These are phyloP conservation scores for Callitettix versicolor DNA, from an alignment of 1,140 invertebrate species.

Conservation along the genomic window DNA sequence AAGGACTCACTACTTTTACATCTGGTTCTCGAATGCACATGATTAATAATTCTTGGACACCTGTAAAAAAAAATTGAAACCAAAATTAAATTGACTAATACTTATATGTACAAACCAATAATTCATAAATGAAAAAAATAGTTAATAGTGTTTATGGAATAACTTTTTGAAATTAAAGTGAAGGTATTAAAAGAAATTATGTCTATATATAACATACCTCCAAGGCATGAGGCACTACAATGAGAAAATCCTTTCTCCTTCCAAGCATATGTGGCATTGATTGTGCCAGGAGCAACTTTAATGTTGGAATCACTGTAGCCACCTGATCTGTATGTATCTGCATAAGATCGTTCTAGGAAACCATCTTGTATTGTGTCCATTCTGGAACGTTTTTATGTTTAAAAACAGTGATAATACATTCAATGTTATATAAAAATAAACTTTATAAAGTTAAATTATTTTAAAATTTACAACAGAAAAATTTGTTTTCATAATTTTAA, in stretches of 20 bases:
- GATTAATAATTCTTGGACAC: slow-evolving; percentile 78
- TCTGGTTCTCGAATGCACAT: slow-evolving; percentile 81
- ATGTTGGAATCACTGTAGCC: slow-evolving; percentile 17
- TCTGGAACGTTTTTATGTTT: slow-evolving; percentile 30
- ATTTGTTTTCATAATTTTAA: background rate
- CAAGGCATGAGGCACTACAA: slow-evolving; percentile 89
- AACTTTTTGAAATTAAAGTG: no score
- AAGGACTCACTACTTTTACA: slow-evolving; percentile 69
- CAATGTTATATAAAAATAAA: background rate
- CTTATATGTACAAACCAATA: no score
- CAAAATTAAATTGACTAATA: no score
- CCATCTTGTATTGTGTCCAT: slow-evolving; percentile 38
- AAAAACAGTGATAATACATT: background rate
- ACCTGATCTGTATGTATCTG: slow-evolving; percentile 43
- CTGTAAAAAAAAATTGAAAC: slow-evolving; percentile 30
- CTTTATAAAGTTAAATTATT: background rate
- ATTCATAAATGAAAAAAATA: no score
- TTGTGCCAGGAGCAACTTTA: slow-evolving; percentile 40
- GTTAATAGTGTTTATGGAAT: no score
- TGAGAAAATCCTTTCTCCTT: slow-evolving; percentile 74
- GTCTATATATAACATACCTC: no score
- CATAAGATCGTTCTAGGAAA: slow-evolving; percentile 43
- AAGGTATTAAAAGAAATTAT: no score
- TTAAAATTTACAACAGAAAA: background rate
- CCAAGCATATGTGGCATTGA: slow-evolving; percentile 64